These are phyloP conservation scores for Actias luna DNA, from an alignment of 2,888 invertebrate genomes.

Conservation along the genomic window DNA sequence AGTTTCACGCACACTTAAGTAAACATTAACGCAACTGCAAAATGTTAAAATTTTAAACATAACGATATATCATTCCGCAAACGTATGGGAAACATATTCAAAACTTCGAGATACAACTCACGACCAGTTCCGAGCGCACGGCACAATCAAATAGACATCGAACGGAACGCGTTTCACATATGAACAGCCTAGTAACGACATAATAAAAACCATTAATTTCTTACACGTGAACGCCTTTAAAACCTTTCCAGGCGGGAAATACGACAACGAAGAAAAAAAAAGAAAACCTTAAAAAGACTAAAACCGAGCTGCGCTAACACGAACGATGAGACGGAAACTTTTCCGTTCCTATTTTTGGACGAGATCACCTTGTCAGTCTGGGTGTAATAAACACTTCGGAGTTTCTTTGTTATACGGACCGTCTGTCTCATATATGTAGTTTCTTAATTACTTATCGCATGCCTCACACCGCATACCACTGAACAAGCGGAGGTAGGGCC, in stretches of 20 bases:
- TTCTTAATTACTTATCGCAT: too few species aligned
- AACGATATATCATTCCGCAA: not conserved
- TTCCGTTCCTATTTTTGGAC: slow-evolving; percentile 11
- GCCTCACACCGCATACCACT: too few species aligned
- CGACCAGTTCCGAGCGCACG: not conserved
- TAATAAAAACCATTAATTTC: too few species aligned
- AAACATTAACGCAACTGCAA: too few species aligned
- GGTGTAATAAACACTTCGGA: slow-evolving; percentile 3
- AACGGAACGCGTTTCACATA: slow-evolving; percentile 11
- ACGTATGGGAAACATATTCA: not conserved
- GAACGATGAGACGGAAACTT: slow-evolving; percentile 4
- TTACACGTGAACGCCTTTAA: slow-evolving; percentile 24
- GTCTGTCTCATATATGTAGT: not conserved
- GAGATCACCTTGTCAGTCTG: not conserved
- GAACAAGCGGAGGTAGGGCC: too few species aligned
- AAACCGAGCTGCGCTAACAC: slow-evolving; percentile 17
- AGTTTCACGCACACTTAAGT: too few species aligned
- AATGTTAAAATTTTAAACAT: not conserved
- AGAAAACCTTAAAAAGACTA: too few species aligned
- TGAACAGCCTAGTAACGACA: slow-evolving; percentile 27
- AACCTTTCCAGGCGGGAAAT: slow-evolving; percentile 14
- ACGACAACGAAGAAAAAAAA: too few species aligned
- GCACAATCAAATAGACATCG: not conserved
- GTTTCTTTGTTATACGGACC: slow-evolving; percentile 1
- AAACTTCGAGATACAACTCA: not conserved